Evolutionary conservation across 2,797 vertebrate genomes (phyloP).

Genomic region (Alosa sapidissima): DNA sequence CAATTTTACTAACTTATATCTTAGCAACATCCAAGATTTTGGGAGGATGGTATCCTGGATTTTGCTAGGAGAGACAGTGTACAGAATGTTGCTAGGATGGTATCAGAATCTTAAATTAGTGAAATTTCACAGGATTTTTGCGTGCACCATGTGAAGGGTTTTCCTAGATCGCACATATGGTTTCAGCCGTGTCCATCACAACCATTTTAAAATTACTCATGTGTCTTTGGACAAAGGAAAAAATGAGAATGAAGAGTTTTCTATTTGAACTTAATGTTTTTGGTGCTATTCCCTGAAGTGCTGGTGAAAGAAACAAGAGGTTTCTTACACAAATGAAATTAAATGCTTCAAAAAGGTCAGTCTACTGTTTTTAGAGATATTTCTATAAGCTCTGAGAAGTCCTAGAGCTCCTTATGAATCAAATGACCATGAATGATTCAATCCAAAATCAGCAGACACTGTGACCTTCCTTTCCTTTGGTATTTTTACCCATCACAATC

Average conservation of each 20-base stretch:
- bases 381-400: not conserved
- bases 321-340: not conserved
- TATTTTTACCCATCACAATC: not conserved
- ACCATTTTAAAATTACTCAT: not conserved
- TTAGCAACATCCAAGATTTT: no score
- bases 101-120: no score
- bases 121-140: no score
- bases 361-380: not conserved
- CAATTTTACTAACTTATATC: no score
- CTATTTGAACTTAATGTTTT: not conserved
- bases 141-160: no score
- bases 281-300: slow-evolving; percentile 14
- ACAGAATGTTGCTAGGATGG: no score
- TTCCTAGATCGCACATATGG: no score
- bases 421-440: not conserved
- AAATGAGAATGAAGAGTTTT: not conserved
- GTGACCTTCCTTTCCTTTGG: not conserved
- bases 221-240: not conserved
- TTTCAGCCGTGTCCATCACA: not conserved
- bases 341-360: not conserved
- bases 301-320: not conserved
- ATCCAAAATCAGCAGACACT: not conserved
- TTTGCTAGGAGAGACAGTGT: no score
- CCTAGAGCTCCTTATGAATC: no score
- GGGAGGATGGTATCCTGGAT: no score